Evolutionary conservation across 2,888 invertebrate species (phyloP).

Genomic region (Habroteleia sp.): DNA sequence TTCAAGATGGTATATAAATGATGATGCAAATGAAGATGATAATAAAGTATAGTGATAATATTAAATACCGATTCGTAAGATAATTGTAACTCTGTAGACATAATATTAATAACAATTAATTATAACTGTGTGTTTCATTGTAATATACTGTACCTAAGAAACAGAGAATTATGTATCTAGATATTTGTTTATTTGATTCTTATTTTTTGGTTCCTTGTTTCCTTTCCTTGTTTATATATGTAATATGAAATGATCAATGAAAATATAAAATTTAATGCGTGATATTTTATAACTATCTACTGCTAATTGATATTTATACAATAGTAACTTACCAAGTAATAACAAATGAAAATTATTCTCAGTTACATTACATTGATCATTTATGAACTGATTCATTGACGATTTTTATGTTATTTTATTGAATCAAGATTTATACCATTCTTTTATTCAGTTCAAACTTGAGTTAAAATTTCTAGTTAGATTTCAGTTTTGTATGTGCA

Average conservation of each 20-base stretch:
- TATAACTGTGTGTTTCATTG: slow-evolving; percentile 81
- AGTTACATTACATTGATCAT: too few species aligned
- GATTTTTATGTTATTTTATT: too few species aligned
- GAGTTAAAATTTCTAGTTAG: too few species aligned
- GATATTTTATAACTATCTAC: too few species aligned
- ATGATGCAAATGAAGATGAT: slow-evolving; percentile 73
- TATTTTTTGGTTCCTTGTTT: slow-evolving; percentile 14
- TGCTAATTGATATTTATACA: too few species aligned
- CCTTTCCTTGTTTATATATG: slow-evolving; percentile 10
- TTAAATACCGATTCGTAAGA: slow-evolving; percentile 67
- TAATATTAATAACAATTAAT: slow-evolving; percentile 80
- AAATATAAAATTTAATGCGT: too few species aligned
- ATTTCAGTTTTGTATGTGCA: too few species aligned
- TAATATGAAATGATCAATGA: not conserved
- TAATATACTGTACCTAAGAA: slow-evolving; percentile 81
- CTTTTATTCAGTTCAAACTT: too few species aligned
- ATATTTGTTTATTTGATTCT: slow-evolving; percentile 25
- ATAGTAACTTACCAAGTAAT: too few species aligned
- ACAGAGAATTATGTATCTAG: slow-evolving; percentile 73
- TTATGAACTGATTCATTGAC: too few species aligned
- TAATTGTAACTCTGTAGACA: slow-evolving; percentile 75
- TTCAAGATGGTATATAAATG: slow-evolving; percentile 67
- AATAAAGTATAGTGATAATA: slow-evolving; percentile 70
- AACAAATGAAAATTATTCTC: too few species aligned
- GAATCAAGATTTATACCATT: too few species aligned